Evolutionary conservation across 2,888 invertebrate genomes (phyloP).

Genomic region (Ornithoptera priamus): DNA sequence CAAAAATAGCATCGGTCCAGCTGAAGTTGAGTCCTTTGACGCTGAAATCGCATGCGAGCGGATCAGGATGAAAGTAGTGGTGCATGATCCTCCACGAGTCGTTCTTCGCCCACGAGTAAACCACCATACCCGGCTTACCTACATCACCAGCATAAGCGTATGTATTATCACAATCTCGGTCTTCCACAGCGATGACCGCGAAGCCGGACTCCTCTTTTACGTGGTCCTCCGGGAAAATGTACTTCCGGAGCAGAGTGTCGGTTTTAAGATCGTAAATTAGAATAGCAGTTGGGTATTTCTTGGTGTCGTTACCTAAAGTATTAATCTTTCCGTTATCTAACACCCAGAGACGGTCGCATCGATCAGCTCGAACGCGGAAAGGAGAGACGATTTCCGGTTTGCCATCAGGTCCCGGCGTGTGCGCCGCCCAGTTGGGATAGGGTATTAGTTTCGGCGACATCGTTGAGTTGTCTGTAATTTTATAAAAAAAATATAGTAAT

Average conservation of each 20-base stretch:
- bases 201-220: constrained; percentile 84
- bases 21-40: constrained; percentile 85
- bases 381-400: constrained; percentile 86
- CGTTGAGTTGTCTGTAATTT: constrained; percentile 79
- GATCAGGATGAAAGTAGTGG: constrained; percentile 85
- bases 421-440: constrained; percentile 89
- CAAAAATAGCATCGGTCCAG: constrained; percentile 90
- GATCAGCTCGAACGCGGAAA: constrained; percentile 86
- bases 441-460: constrained; percentile 86
- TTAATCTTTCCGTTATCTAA: constrained; percentile 86
- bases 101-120: constrained; percentile 86
- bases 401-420: constrained; percentile 76
- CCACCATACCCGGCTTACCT: constrained; percentile 84
- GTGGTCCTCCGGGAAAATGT: constrained; percentile 82
- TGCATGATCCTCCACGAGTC: constrained; percentile 88
- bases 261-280: constrained; percentile 86
- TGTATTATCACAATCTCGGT: constrained; percentile 84
- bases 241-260: constrained; percentile 84
- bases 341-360: constrained; percentile 89
- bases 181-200: constrained; percentile 89
- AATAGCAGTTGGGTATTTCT: constrained; percentile 81
- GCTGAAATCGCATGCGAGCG: constrained; percentile 85
- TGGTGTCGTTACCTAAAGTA: constrained; percentile 72
- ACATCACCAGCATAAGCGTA: constrained; percentile 87
- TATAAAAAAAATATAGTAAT: not conserved